Percentiles rank a stretch among this genome's conserved stretches.
phyloP scores from a whole-genome alignment of 2,797 vertebrate genomes.

The Nannoperca obscura region DNA sequence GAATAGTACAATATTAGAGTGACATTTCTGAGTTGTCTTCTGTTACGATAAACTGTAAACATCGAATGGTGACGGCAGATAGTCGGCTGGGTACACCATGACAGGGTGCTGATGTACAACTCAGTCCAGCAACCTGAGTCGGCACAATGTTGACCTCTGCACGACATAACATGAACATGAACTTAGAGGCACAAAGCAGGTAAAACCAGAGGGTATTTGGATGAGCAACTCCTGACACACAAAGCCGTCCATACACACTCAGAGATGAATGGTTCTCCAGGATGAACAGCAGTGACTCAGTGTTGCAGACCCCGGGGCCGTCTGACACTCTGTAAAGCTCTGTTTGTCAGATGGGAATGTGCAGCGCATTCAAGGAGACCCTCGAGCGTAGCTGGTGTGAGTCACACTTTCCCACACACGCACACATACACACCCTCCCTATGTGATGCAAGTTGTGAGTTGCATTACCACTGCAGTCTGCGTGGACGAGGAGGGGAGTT shows the following conservation, averaged over 20 bases:
- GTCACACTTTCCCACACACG: constrained; percentile 27
- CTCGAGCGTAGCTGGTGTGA: constrained; percentile 11
- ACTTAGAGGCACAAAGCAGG: constrained; percentile 2
- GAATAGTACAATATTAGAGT: no score
- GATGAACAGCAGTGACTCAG: constrained; percentile 44
- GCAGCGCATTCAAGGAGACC: neutral
- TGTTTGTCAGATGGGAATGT: neutral
- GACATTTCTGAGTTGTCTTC: neutral
- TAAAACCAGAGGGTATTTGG: neutral
- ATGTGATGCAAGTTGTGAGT: constrained; percentile 29
- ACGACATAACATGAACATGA: neutral
- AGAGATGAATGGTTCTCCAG: constrained; percentile 1
- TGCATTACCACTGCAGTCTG: constrained; percentile 34
- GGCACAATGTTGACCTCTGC: constrained; percentile 9
- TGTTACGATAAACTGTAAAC: neutral
- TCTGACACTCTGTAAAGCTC: constrained; percentile 13
- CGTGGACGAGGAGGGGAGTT: neutral
- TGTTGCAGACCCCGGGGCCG: constrained; percentile 2
- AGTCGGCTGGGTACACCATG: neutral
- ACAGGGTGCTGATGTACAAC: neutral
- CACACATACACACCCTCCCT: constrained; percentile 5
- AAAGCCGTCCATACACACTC: constrained; percentile 4
- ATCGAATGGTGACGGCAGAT: neutral
- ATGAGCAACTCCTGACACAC: constrained; percentile 10
- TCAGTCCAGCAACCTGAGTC: neutral